Percentiles rank a stretch among this genome's conserved stretches.
Conservation (phyloP, 2,113 vertebrate genomes). For the Sula dactylatra region DNA sequence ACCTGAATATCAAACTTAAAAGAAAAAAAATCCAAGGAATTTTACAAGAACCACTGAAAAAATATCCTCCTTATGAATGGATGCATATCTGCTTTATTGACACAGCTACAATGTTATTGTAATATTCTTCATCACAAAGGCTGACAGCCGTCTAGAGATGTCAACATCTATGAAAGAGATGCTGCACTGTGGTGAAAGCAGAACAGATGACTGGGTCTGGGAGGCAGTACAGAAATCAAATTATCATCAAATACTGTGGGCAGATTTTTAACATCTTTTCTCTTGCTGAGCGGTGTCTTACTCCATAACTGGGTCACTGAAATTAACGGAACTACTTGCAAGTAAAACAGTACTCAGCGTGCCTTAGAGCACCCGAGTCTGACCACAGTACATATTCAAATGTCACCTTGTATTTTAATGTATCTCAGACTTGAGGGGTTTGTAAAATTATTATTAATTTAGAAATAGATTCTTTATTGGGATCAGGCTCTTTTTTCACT, state of each 20-base stretch:
- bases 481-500: background rate
- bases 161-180: constrained; percentile 39
- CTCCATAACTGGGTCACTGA: constrained; percentile 51
- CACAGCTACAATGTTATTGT: background rate
- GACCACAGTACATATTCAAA: constrained; percentile 41
- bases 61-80: background rate
- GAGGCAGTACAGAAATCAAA: constrained; percentile 35
- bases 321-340: constrained; percentile 52
- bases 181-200: constrained; percentile 3
- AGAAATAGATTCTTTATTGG: constrained; percentile 30
- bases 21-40: background rate
- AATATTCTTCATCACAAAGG: background rate
- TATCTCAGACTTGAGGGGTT: background rate
- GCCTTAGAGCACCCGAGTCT: constrained; percentile 31
- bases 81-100: background rate
- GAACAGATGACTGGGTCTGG: background rate
- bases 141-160: constrained; percentile 23
- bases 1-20: constrained; percentile 2
- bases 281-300: background rate
- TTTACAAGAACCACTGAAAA: background rate
- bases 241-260: constrained; percentile 34
- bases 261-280: constrained; percentile 41
- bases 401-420: constrained; percentile 57
- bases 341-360: constrained; percentile 1
- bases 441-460: constrained; percentile 40